Conservation (phyloP, 2,797 vertebrate species). For the Platyrinchus mystaceus region DNA sequence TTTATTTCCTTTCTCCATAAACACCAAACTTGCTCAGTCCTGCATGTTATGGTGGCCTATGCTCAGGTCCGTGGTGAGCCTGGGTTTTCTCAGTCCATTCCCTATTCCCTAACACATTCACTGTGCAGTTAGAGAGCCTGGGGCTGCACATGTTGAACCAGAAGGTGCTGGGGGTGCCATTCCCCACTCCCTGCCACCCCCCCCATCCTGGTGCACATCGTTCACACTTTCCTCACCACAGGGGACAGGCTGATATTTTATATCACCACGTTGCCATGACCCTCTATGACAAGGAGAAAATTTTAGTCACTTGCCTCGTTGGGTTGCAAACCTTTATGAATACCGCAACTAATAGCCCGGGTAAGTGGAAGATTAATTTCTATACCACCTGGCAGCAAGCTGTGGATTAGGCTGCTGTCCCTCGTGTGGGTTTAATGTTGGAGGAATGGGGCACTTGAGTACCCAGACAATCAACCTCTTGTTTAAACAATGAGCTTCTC, state of each 20-base stretch:
- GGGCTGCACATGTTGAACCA: neutral
- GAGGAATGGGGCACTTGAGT: slow-evolving; percentile 68
- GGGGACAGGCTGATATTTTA: neutral
- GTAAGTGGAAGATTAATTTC: slow-evolving; percentile 81
- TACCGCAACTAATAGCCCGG: slow-evolving; percentile 47
- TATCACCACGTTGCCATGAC: neutral
- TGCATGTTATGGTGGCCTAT: accelerated
- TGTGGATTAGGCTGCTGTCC: slow-evolving; percentile 68
- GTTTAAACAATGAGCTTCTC: slow-evolving; percentile 69
- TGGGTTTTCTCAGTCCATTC: neutral
- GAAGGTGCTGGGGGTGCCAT: neutral
- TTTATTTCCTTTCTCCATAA: neutral
- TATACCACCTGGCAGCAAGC: slow-evolving; percentile 79
- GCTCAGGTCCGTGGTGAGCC: neutral
- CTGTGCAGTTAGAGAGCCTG: neutral
- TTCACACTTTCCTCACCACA: neutral
- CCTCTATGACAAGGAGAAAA: slow-evolving; percentile 10
- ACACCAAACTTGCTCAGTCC: neutral
- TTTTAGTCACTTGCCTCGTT: neutral
- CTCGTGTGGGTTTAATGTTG: slow-evolving; percentile 70
- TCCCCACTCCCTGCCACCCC: neutral
- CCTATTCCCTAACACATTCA: neutral
- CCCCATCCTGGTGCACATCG: accelerated
- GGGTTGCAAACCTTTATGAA: slow-evolving; percentile 55
- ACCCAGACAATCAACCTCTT: slow-evolving; percentile 76